Conservation (phyloP, 2,888 invertebrate genomes). For the Microplitis deprimator region DNA sequence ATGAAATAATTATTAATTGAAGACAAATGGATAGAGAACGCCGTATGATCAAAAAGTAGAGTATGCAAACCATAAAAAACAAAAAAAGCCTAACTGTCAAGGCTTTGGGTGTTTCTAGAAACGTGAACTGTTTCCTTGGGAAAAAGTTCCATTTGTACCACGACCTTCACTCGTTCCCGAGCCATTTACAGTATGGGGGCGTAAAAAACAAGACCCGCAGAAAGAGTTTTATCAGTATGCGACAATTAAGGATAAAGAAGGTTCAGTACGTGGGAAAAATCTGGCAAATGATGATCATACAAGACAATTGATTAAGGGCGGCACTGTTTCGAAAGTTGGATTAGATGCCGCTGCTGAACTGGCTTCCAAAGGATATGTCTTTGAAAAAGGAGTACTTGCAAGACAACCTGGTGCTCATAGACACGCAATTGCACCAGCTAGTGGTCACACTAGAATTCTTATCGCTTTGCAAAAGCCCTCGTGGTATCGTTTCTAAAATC, state of each 20-base stretch:
- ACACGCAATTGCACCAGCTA: constrained; percentile 62
- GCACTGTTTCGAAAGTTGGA: constrained; percentile 66
- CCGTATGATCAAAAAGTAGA: constrained; percentile 45
- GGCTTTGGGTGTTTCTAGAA: constrained; percentile 76
- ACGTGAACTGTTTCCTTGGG: constrained; percentile 85
- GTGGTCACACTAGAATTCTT: constrained; percentile 66
- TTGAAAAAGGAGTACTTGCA: constrained; percentile 66
- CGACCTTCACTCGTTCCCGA: constrained; percentile 88
- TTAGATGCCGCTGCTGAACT: constrained; percentile 66
- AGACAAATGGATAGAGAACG: constrained; percentile 43
- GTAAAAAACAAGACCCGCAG: constrained; percentile 72
- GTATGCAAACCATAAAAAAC: constrained; percentile 15
- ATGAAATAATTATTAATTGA: constrained; percentile 16
- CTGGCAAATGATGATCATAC: constrained; percentile 65
- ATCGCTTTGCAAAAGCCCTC: constrained; percentile 68
- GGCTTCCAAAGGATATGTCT: constrained; percentile 67
- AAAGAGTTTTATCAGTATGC: constrained; percentile 68
- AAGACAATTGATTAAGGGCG: constrained; percentile 66
- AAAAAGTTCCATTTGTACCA: constrained; percentile 89
- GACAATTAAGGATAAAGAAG: constrained; percentile 66
- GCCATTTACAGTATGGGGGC: constrained; percentile 88
- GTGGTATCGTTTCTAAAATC: constrained; percentile 67
- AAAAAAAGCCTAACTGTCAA: constrained; percentile 35
- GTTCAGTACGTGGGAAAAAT: constrained; percentile 64
- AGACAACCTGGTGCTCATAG: constrained; percentile 60